Percentiles rank a stretch among this genome's conserved stretches.
phyloP scores from a whole-genome alignment of 2,888 invertebrate genomes.

The Colletes collaris region DNA sequence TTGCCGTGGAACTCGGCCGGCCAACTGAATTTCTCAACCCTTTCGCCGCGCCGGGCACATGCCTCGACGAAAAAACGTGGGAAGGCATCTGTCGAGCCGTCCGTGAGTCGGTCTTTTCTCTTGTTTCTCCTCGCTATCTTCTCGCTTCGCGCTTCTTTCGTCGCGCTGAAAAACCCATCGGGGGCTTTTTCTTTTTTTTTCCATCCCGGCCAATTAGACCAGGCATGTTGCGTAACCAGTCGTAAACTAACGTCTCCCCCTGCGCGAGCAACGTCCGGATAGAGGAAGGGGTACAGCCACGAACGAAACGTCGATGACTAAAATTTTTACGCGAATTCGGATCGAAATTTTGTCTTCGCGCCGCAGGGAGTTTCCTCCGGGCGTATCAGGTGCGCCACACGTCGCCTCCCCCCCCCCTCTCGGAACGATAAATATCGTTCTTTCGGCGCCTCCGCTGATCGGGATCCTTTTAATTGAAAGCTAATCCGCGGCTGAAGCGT shows the following conservation, averaged over 20 bases:
- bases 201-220: conserved; percentile 50
- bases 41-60: conserved; percentile 79
- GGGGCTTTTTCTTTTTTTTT: conserved; percentile 25
- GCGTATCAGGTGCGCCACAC: conserved; percentile 66
- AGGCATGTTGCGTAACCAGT: conserved; percentile 49
- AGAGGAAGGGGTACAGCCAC: conserved; percentile 19
- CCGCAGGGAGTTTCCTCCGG: neutral
- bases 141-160: conserved; percentile 46
- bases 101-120: conserved; percentile 58
- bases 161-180: conserved; percentile 39
- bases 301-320: neutral
- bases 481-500: conserved; percentile 76
- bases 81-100: conserved; percentile 78
- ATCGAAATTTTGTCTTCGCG: too few relatives aligned
- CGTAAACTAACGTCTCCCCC: conserved; percentile 29
- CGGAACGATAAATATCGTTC: conserved; percentile 74
- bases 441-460: conserved; percentile 68
- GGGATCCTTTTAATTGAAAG: conserved; percentile 77
- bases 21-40: conserved; percentile 78
- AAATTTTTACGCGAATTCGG: too few relatives aligned
- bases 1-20: conserved; percentile 61
- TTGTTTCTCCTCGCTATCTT: conserved; percentile 44
- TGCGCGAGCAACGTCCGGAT: neutral
- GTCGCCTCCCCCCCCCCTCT: conserved; percentile 38
- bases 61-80: conserved; percentile 79